These are phyloP conservation scores for Ectemnius cavifrons DNA, from an alignment of 2,888 invertebrate genomes.

Conservation along the genomic window DNA sequence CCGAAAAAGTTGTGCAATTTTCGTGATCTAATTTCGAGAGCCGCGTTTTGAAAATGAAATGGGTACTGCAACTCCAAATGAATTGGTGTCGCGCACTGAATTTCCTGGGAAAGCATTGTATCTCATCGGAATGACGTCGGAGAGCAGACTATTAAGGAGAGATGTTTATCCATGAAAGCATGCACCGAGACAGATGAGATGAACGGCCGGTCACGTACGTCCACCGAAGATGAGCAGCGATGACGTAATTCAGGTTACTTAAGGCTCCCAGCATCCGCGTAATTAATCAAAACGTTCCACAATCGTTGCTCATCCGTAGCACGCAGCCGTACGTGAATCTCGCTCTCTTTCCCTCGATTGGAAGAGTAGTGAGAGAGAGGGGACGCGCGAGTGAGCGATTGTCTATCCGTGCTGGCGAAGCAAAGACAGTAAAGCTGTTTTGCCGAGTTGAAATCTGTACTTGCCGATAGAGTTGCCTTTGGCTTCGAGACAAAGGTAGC, in stretches of 20 bases:
- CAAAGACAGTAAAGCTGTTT: slow-evolving; percentile 14
- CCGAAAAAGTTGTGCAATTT: too few relatives aligned
- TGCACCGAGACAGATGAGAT: too few relatives aligned
- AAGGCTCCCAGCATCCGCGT: slow-evolving; percentile 1
- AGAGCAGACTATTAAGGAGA: too few relatives aligned
- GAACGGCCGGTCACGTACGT: neutral
- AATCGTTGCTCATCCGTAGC: neutral
- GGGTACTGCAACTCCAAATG: too few relatives aligned
- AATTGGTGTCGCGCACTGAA: too few relatives aligned
- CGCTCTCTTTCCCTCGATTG: neutral
- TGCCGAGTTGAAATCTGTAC: slow-evolving; percentile 21
- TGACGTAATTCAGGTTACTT: slow-evolving; percentile 23
- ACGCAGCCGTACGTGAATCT: neutral
- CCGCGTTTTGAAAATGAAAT: too few relatives aligned
- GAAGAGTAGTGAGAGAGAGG: neutral
- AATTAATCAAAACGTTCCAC: slow-evolving; percentile 19
- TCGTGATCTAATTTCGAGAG: too few relatives aligned
- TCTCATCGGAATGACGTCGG: too few relatives aligned
- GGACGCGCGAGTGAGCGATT: neutral
- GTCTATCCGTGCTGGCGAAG: neutral
- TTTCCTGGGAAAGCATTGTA: too few relatives aligned
- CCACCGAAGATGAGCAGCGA: slow-evolving; percentile 17
- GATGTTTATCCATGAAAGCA: too few relatives aligned
- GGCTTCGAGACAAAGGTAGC: slow-evolving; percentile 32
- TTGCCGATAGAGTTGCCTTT: slow-evolving; percentile 24